Evolutionary conservation across 2,113 vertebrate genomes (phyloP).

Genomic region (Himantopus leucocephalus): DNA sequence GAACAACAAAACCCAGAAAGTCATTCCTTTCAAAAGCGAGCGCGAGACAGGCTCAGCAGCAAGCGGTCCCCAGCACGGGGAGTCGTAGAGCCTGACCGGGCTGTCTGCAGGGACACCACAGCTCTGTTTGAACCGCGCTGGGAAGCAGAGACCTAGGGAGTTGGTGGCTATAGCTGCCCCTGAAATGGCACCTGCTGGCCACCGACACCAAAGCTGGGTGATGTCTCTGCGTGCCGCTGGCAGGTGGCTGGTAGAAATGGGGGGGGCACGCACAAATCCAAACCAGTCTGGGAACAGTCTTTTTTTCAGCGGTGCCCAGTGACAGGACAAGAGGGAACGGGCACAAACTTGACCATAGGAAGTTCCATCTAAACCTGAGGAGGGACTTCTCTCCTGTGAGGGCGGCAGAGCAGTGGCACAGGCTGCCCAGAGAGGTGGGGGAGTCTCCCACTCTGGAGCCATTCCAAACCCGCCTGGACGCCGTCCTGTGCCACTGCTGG

Average conservation of each 20-base stretch:
- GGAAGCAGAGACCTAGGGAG: not conserved
- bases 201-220: not conserved
- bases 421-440: too few species aligned
- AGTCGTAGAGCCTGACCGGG: not conserved
- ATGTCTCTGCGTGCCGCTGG: not conserved
- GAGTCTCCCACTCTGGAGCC: too few species aligned
- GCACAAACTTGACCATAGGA: too few species aligned
- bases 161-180: not conserved
- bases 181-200: not conserved
- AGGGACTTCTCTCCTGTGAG: too few species aligned
- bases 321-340: too few species aligned
- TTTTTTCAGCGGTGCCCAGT: too few species aligned
- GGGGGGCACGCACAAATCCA: accelerated
- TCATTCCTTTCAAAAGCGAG: not conserved
- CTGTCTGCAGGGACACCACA: not conserved
- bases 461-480: too few species aligned
- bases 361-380: too few species aligned
- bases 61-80: not conserved
- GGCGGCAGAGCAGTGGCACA: too few species aligned
- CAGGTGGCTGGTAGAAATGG: accelerated
- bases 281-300: not conserved
- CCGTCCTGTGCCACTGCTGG: too few species aligned
- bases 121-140: not conserved
- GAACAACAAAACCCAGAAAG: not conserved
- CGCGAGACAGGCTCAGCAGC: not conserved